Conservation (phyloP, 2,797 vertebrate genomes). For the Sitta carolinensis region DNA sequence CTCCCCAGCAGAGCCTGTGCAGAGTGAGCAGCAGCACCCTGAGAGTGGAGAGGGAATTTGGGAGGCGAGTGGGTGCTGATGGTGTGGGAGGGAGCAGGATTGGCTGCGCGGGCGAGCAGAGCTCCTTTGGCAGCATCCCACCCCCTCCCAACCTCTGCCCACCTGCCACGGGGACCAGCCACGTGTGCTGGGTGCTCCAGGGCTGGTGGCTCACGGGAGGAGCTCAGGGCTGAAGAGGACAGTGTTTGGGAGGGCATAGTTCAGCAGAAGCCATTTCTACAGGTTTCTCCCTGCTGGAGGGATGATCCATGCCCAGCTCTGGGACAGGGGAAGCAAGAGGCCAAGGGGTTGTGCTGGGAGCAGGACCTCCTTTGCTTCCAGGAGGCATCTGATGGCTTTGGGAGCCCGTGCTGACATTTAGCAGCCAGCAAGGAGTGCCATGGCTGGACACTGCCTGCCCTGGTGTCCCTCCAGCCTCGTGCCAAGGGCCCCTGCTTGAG, state of each 20-base stretch:
- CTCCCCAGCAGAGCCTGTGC: neutral
- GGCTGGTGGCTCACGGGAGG: neutral
- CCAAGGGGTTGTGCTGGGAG: neutral
- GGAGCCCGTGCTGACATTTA: neutral
- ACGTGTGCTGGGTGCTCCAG: neutral
- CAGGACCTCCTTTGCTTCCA: neutral
- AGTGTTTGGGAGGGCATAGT: neutral
- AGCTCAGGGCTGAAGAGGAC: fast-evolving
- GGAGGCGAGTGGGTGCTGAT: neutral
- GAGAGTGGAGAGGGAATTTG: neutral
- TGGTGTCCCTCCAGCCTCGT: fast-evolving
- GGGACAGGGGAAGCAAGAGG: fast-evolving
- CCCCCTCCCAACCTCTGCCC: neutral
- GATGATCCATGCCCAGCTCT: neutral
- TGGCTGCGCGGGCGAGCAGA: fast-evolving
- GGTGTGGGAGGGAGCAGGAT: neutral
- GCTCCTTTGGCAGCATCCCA: neutral
- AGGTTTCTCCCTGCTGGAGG: neutral
- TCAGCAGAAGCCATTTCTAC: neutral
- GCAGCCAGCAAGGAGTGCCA: neutral
- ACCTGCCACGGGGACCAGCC: neutral
- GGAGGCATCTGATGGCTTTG: neutral
- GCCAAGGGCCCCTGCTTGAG: fast-evolving
- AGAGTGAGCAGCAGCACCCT: neutral
- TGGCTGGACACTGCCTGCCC: neutral